Base-by-base conservation (phyloP, 1,140 invertebrate species). In the Calliphora vicina region DNA sequence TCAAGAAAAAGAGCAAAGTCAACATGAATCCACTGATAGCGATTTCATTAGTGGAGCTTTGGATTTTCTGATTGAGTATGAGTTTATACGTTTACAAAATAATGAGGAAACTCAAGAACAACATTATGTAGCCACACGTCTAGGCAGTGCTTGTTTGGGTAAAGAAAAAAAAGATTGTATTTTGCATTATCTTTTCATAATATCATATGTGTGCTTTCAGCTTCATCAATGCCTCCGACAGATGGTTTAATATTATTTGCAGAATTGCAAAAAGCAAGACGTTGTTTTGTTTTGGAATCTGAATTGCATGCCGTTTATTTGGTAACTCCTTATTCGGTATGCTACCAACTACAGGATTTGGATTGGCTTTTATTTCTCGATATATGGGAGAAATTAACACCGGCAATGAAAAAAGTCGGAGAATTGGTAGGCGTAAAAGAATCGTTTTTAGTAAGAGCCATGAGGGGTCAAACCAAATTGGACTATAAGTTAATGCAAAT, bases 261-360 rank as follows among this genome's bases (percentile, higher is more conserved):
- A 86, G 98, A 99, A 90, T 89, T 99, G n/a, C 94, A 97, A 88
- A 96, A 95, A 91, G 97, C 98, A 0, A 92, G 97, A 67, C 94
- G 95, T 86, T 96, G 95, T 87, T 96, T 99, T 90, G 97, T 98
- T 0, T 91, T 99, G 10, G 97, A 99, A 87, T 97, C 95, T 85
- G 98, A 99, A 88, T 92, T 99, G 0, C 99, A 99, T 91, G 93
- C 99, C 43, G 94, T 99, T 74, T 99, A 99, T 91, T 92, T 98
- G 86, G 96, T 98, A 2, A 98, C 97, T 5, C 97, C 97, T 1
- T 95, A 97, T 82, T 96, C 95, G 88, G 93, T 96, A 20, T 94
- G 95, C 86, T 94, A 94, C 88, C 94, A 96, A 86, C 95, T 96
- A 91, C 92, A 92, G 84, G 93, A 94, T 82, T 92, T 99, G 45